A percentile compares a stretch with the other conserved stretches of the same genome.
These are phyloP conservation scores for Musca vetustissima DNA, from an alignment of 1,140 invertebrate genomes.

Conservation along the genomic window DNA sequence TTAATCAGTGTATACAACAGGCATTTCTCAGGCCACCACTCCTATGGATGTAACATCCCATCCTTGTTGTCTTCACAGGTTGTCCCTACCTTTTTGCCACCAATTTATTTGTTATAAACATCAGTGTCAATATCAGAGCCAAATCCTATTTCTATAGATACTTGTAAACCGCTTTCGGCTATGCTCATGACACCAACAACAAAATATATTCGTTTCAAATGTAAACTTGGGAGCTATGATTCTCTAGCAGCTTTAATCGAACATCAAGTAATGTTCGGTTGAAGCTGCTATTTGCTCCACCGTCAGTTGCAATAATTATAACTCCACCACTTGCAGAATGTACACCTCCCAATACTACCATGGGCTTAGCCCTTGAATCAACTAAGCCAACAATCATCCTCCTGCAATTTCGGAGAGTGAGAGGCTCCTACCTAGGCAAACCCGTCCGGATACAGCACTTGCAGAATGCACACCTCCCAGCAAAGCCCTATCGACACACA, in stretches of 20 bases:
- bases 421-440: too few species aligned
- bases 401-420: too few species aligned
- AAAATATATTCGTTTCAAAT: slow-evolving; percentile 33
- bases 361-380: background rate
- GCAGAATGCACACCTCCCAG: too few species aligned
- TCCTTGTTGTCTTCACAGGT: background rate
- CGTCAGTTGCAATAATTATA: background rate
- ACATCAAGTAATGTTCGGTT: slow-evolving; percentile 22
- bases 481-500: too few species aligned
- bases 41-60: background rate
- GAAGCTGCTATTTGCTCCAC: background rate
- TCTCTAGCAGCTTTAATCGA: slow-evolving; percentile 40
- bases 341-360: background rate
- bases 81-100: background rate
- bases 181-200: background rate
- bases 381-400: background rate
- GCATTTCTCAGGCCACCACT: background rate
- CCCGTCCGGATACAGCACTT: too few species aligned
- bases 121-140: background rate
- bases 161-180: background rate
- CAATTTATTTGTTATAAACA: background rate
- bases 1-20: background rate
- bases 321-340: background rate
- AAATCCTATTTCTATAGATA: background rate
- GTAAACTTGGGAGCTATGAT: slow-evolving; percentile 58